Evolutionary conservation across 1,140 invertebrate genomes (phyloP).

Genomic region (Hetaerina americana): DNA sequence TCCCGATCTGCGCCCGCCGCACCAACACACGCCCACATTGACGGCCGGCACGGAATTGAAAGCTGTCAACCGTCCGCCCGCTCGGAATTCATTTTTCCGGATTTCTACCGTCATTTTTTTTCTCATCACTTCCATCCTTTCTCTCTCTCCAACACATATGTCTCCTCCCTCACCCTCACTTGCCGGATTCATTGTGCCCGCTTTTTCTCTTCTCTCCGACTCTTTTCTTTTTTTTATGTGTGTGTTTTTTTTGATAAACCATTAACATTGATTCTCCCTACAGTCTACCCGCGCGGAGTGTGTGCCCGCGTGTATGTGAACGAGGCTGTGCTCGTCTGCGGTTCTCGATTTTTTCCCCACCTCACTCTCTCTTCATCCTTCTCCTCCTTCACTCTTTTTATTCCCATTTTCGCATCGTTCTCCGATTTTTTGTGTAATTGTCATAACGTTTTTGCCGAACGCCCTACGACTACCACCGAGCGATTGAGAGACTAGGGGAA

Average conservation of each 20-base stretch:
- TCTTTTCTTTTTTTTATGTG: neutral
- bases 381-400: too few species aligned
- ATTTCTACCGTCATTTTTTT: neutral
- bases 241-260: too few species aligned
- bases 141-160: neutral
- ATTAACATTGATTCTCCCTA: too few species aligned
- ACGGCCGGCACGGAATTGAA: neutral
- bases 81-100: neutral
- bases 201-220: neutral
- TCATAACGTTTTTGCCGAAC: neutral
- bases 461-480: too few species aligned
- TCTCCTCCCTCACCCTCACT: neutral
- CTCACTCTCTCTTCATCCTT: too few species aligned
- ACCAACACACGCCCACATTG: neutral
- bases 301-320: too few species aligned
- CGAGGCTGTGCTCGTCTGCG: too few species aligned
- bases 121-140: neutral
- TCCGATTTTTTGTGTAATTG: neutral
- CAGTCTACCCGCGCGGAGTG: too few species aligned
- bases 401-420: too few species aligned
- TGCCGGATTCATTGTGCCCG: neutral
- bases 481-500: neutral
- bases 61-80: neutral
- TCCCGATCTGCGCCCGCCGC: too few species aligned
- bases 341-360: too few species aligned